These are phyloP conservation scores for Nautilus pompilius DNA, from an alignment of 1,140 invertebrate species.

Conservation along the genomic window DNA sequence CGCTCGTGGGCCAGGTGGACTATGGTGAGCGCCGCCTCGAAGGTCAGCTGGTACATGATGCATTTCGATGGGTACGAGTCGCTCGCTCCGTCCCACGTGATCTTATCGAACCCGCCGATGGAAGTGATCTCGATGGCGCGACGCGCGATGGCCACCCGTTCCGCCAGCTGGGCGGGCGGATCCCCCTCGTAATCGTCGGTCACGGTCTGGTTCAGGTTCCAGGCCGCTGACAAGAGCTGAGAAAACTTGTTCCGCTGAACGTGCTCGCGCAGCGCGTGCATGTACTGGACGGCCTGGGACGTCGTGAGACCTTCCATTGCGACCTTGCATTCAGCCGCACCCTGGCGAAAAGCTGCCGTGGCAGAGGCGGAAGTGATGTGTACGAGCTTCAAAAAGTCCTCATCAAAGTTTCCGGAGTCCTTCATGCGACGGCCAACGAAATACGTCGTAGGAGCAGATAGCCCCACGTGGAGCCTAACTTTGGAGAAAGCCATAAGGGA, in stretches of 20 bases:
- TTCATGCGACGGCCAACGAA: slow-evolving; percentile 29
- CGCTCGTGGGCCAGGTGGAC: slow-evolving; percentile 30
- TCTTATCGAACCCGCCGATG: slow-evolving; percentile 29
- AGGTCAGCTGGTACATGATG: slow-evolving; percentile 36
- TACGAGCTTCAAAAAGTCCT: slow-evolving; percentile 30
- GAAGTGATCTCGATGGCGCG: slow-evolving; percentile 30
- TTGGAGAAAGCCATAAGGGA: slow-evolving; percentile 29
- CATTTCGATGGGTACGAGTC: slow-evolving; percentile 32
- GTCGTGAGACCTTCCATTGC: slow-evolving; percentile 32
- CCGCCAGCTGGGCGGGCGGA: slow-evolving; percentile 3
- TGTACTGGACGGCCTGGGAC: slow-evolving; percentile 26
- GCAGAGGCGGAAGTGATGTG: slow-evolving; percentile 28
- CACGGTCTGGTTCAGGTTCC: slow-evolving; percentile 33
- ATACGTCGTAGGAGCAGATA: slow-evolving; percentile 28
- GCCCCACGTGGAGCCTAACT: slow-evolving; percentile 29
- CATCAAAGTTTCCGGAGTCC: slow-evolving; percentile 30
- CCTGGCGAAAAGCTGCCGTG: slow-evolving; percentile 29
- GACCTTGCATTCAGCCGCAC: slow-evolving; percentile 30
- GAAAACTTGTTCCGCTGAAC: slow-evolving; percentile 19
- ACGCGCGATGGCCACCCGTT: slow-evolving; percentile 27
- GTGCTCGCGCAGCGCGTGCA: slow-evolving; percentile 24
- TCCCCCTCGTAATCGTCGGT: slow-evolving; percentile 21
- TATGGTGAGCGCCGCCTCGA: slow-evolving; percentile 29
- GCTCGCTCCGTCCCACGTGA: slow-evolving; percentile 30
- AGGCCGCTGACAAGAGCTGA: slow-evolving; percentile 31